These are phyloP conservation scores for Volucella inanis DNA, from an alignment of 2,888 invertebrate species.

Conservation along the genomic window DNA sequence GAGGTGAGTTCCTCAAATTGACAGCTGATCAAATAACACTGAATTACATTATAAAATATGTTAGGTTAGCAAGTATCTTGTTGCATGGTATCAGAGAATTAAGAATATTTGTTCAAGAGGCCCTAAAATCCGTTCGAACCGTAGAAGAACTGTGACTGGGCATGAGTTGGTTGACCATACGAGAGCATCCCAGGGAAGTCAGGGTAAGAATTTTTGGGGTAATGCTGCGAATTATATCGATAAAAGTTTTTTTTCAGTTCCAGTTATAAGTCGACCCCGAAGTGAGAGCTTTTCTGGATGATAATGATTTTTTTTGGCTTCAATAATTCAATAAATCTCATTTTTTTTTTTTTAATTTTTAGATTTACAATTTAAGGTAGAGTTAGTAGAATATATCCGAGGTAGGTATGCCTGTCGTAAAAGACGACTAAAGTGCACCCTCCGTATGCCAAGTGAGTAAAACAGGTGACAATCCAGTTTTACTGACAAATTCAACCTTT, in stretches of 20 bases:
- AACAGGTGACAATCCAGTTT: too few species aligned
- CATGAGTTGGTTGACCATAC: constrained; percentile 35
- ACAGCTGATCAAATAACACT: neutral
- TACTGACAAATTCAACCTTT: too few species aligned
- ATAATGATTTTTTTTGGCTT: neutral
- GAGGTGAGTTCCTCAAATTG: constrained; percentile 83
- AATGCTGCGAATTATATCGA: neutral
- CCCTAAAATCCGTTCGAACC: constrained; percentile 1
- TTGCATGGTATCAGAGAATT: constrained; percentile 27
- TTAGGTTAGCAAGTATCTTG: constrained; percentile 62
- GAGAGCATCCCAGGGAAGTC: constrained; percentile 9
- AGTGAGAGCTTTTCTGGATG: constrained; percentile 14
- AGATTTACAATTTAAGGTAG: too few species aligned
- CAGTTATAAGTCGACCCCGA: neutral
- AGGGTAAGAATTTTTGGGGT: constrained; percentile 14
- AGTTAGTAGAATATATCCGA: too few species aligned
- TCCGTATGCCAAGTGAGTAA: too few species aligned
- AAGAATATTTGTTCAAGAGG: constrained; percentile 30
- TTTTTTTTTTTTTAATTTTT: too few species aligned
- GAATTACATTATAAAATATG: neutral
- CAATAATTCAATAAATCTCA: too few species aligned
- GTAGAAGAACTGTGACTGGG: constrained; percentile 35
- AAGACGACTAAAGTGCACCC: too few species aligned
- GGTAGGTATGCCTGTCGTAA: too few species aligned
- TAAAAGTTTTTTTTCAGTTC: constrained; percentile 4